Evolutionary conservation across 2,113 vertebrate genomes (phyloP).

Genomic region (Crotophaga sulcirostris): DNA sequence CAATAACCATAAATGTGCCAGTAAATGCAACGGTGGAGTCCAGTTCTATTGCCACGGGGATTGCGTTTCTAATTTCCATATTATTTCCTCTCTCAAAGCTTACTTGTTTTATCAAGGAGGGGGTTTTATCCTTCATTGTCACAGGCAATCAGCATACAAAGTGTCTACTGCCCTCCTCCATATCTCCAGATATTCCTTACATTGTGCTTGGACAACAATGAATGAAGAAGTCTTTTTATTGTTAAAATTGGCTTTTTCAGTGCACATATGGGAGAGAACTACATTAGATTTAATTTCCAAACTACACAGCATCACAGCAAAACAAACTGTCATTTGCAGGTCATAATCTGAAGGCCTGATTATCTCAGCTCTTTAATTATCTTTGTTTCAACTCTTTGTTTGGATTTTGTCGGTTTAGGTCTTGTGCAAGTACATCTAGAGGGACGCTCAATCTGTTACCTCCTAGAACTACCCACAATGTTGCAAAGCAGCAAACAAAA

Average conservation of each 20-base stretch:
- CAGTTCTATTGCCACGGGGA: background rate
- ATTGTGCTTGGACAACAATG: background rate
- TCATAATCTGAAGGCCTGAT: background rate
- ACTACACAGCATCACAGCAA: background rate
- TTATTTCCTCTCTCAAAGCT: background rate
- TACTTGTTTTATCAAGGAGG: background rate
- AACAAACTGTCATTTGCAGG: background rate
- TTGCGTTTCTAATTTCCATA: background rate
- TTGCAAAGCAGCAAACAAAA: conserved; percentile 22
- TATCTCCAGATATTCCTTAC: background rate
- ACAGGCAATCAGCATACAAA: background rate
- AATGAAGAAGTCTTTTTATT: background rate
- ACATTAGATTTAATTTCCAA: background rate
- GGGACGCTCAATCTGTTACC: background rate
- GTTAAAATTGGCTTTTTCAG: background rate
- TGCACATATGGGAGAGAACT: background rate
- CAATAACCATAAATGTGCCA: background rate
- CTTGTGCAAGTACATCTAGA: background rate
- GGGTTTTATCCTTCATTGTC: background rate
- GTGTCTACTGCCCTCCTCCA: accelerated
- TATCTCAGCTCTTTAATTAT: background rate
- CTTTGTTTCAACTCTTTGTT: conserved; percentile 8
- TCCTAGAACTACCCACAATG: background rate
- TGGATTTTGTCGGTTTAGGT: background rate
- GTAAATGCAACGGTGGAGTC: background rate